Evolutionary conservation across 1,140 invertebrate genomes (phyloP).

Genomic region (Pomacea maculata): DNA sequence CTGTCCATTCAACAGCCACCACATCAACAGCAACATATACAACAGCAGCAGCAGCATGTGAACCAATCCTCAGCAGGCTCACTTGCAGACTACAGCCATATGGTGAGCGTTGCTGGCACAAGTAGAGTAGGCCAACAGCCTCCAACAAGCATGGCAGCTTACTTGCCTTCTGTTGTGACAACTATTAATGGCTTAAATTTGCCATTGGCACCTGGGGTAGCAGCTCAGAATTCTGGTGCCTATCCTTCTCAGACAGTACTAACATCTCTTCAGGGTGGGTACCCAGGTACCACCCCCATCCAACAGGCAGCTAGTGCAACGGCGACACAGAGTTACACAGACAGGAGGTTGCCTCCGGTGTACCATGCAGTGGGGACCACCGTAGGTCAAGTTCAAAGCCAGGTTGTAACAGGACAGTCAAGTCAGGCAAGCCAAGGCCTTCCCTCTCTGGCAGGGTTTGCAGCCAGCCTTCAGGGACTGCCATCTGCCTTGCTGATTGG

Average conservation of each 20-base stretch:
- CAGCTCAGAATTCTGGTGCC: neutral
- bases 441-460: slow-evolving; percentile 19
- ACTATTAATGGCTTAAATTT: slow-evolving; percentile 11
- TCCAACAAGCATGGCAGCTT: slow-evolving; percentile 15
- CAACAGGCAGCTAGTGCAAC: neutral
- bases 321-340: slow-evolving; percentile 7
- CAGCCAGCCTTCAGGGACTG: slow-evolving; percentile 8
- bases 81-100: neutral
- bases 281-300: neutral
- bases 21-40: neutral
- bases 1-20: neutral
- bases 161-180: slow-evolving; percentile 10
- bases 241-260: neutral
- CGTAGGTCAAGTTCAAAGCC: neutral
- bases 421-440: neutral
- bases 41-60: too few species aligned
- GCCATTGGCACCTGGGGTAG: neutral
- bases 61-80: neutral
- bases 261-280: neutral
- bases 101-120: neutral
- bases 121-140: slow-evolving; percentile 10
- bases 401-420: neutral
- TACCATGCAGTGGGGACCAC: slow-evolving; percentile 12
- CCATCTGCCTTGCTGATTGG: slow-evolving; percentile 5
- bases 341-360: neutral